Evolutionary conservation across 53 echinoderm and acorn worm species (phyloP), one percentile per base, ranked within the genome.

Genomic region (Antedon mediterranea): DNA sequence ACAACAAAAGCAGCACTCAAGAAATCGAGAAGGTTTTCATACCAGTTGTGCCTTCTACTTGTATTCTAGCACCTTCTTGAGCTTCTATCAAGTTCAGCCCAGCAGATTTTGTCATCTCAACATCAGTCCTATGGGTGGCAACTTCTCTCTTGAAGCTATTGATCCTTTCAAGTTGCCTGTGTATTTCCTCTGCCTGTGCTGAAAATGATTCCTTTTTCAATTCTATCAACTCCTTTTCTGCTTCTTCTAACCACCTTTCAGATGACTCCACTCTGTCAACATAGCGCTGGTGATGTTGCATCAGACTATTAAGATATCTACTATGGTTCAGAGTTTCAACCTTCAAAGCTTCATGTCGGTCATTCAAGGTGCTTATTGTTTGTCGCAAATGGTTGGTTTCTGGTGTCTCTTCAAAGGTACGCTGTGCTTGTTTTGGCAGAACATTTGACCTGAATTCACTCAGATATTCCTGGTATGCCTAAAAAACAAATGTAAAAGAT

Each of bases 291-390:
- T 94, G 91, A 72, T 91, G 85, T n/a, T 86, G 87, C 34, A 91
- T 80, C 14, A 94, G 80, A 20, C 81, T 81, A 3, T 85, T 74
- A 23, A 94, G 74, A 28, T 82, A 77, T 42, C 83, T 89, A 29
- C 79, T 85, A 42, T 94, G 94, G 77, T 80, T 82, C 32, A 94
- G 85, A 87, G 83, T 81, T 32, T 87, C 83, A 0, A 83, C 72
- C 85, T 89, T 94, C 43, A 94, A 85, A 28, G 70, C 80, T 73
- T 91, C 91, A 77, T 94, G 91, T 78, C 94, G 91, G 71, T 81
- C 78, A 42, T 89, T 85, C 79, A 87, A 81, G 76, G 87, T 87
- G 9, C 80, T 75, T 34, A 94, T 34, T 27, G 74, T 83, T 42
- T 81, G 76, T 70, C 71, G 75, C 42, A 94, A 72, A 43, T 79